A percentile compares a stretch with the other conserved stretches of the same genome.
Conservation (phyloP, 2,888 invertebrate genomes). For the Melanchra persicariae region DNA sequence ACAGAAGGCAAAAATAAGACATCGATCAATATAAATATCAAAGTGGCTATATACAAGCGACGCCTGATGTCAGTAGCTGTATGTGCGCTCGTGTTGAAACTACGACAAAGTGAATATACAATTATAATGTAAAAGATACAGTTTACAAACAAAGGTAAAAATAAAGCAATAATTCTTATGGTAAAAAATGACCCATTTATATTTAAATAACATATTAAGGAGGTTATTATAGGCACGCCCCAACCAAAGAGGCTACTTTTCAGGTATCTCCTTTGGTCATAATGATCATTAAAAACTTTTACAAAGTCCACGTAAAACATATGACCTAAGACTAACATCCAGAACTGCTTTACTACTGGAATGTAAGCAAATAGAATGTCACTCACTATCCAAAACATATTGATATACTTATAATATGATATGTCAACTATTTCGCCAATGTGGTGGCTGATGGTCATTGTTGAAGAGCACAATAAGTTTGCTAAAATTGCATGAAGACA, state of each 20-base stretch:
- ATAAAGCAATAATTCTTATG: not conserved
- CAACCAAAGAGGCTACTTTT: not conserved
- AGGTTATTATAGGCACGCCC: not conserved
- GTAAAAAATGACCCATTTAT: too few species aligned
- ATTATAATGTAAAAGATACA: not conserved
- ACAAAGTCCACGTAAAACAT: not conserved
- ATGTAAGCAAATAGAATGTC: not conserved
- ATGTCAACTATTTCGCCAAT: too few species aligned
- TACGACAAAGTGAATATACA: slow-evolving; percentile 3
- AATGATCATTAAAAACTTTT: not conserved
- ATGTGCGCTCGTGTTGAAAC: not conserved
- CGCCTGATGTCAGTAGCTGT: not conserved
- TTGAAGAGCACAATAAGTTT: not conserved
- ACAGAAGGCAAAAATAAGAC: not conserved
- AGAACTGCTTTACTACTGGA: too few species aligned
- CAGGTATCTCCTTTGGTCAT: not conserved
- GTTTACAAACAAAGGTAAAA: not conserved
- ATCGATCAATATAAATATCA: slow-evolving; percentile 3
- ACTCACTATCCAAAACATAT: not conserved
- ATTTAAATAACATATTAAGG: too few species aligned
- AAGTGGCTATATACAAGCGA: not conserved
- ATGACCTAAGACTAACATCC: not conserved
- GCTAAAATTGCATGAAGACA: not conserved
- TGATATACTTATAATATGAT: too few species aligned
- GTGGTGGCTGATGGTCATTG: too few species aligned